These are phyloP conservation scores for Ia io DNA, from an alignment of 2,113 vertebrate genomes.

Conservation along the genomic window DNA sequence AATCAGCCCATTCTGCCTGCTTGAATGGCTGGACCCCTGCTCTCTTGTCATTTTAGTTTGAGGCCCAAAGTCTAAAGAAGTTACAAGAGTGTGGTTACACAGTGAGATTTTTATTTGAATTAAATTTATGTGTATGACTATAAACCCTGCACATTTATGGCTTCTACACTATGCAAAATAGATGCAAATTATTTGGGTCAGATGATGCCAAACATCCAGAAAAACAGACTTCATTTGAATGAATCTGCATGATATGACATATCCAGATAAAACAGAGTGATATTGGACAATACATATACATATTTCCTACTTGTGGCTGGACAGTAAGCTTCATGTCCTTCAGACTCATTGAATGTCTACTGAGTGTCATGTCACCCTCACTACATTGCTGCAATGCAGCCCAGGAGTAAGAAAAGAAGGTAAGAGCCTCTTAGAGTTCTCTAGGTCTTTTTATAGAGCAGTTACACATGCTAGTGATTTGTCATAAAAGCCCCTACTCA, in stretches of 20 bases:
- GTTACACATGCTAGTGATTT: constrained; percentile 57
- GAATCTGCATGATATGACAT: background rate
- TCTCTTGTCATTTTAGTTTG: background rate
- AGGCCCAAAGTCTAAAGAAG: background rate
- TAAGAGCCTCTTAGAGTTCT: background rate
- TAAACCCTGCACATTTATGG: background rate
- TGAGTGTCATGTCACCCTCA: background rate
- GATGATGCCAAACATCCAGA: background rate
- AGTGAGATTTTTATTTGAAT: constrained; percentile 25
- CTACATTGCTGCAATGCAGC: background rate
- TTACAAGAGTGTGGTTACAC: background rate
- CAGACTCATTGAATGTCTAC: background rate
- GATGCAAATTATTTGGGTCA: background rate
- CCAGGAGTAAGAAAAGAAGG: background rate
- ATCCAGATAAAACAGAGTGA: background rate
- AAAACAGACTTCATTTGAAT: constrained; percentile 18
- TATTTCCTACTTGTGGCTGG: background rate
- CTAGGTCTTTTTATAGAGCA: constrained; percentile 27
- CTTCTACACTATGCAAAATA: constrained; percentile 2
- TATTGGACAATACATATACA: background rate
- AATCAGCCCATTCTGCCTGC: background rate
- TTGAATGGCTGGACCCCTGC: background rate
- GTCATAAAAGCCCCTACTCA: constrained; percentile 7
- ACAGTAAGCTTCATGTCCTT: background rate
- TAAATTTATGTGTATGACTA: background rate